Conservation (phyloP, 2,113 vertebrate genomes). For the Butorides virescens region DNA sequence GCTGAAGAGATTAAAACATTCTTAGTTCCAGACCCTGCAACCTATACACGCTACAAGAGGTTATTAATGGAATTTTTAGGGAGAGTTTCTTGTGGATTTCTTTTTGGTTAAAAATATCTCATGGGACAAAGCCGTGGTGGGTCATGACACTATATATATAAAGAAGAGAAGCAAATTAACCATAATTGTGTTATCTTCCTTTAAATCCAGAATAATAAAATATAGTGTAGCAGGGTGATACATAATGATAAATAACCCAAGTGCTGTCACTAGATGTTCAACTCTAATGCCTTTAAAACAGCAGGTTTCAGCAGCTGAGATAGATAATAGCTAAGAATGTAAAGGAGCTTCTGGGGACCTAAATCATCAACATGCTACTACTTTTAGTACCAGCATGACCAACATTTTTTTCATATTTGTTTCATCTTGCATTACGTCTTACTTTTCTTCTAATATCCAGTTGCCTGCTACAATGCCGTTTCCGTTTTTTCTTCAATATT, state of each 20-base stretch:
- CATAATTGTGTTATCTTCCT: conserved; percentile 89
- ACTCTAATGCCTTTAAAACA: conserved; percentile 77
- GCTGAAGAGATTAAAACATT: conserved; percentile 98
- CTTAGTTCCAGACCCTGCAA: conserved; percentile 91
- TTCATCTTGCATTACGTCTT: conserved; percentile 67
- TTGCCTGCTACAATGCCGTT: conserved; percentile 17
- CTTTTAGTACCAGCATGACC: conserved; percentile 73
- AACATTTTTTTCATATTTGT: conserved; percentile 57
- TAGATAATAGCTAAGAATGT: conserved; percentile 73
- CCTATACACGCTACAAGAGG: conserved; percentile 87
- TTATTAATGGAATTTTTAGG: conserved; percentile 93
- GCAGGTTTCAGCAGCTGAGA: conserved; percentile 79
- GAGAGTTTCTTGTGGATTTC: conserved; percentile 87
- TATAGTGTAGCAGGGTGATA: conserved; percentile 72
- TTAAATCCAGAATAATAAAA: conserved; percentile 82
- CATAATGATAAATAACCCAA: conserved; percentile 88
- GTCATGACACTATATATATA: conserved; percentile 85
- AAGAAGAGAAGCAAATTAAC: conserved; percentile 90
- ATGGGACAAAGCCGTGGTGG: conserved; percentile 84
- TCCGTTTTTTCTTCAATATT: conserved; percentile 12
- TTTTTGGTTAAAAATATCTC: conserved; percentile 86
- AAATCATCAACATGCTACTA: conserved; percentile 72
- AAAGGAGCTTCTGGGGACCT: conserved; percentile 70
- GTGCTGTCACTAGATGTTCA: conserved; percentile 75
- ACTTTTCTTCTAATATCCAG: conserved; percentile 21